Evolutionary conservation across 2,888 invertebrate genomes (phyloP).

Genomic region (Eilema griseolum): DNA sequence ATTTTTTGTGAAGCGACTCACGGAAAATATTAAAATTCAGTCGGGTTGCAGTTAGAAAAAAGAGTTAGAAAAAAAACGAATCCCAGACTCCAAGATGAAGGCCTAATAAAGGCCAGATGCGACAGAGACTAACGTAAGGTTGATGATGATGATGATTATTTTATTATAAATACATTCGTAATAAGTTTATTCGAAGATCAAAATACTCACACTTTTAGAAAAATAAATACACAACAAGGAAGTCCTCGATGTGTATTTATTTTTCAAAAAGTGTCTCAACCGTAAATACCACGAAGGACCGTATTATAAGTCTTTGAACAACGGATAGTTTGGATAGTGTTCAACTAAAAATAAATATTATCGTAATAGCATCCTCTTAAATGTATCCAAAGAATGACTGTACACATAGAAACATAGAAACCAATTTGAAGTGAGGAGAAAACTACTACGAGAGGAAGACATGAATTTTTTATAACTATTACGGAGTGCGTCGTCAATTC

Average conservation of each 20-base stretch:
- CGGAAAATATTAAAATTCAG: no score
- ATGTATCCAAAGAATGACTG: constrained; percentile 14
- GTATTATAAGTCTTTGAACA: constrained; percentile 12
- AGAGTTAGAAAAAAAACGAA: no score
- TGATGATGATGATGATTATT: no score
- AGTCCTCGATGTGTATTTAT: neutral
- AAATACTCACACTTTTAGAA: no score
- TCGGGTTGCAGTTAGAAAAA: no score
- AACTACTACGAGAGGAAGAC: constrained; percentile 16
- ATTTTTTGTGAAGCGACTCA: no score
- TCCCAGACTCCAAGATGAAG: no score
- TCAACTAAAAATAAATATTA: constrained; percentile 28
- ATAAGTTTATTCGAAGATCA: neutral
- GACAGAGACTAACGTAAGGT: no score
- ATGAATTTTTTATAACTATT: constrained; percentile 30
- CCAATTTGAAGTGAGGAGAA: constrained; percentile 15
- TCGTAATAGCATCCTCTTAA: constrained; percentile 12
- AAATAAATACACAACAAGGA: no score
- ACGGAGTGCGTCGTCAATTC: constrained; percentile 26
- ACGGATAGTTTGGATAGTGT: neutral
- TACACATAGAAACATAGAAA: constrained; percentile 14
- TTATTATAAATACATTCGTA: neutral
- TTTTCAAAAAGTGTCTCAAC: constrained; percentile 29
- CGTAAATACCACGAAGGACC: constrained; percentile 14
- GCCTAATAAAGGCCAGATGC: no score